These are phyloP conservation scores for Ganaspis brasiliensis DNA, from an alignment of 2,888 invertebrate species.

Conservation along the genomic window DNA sequence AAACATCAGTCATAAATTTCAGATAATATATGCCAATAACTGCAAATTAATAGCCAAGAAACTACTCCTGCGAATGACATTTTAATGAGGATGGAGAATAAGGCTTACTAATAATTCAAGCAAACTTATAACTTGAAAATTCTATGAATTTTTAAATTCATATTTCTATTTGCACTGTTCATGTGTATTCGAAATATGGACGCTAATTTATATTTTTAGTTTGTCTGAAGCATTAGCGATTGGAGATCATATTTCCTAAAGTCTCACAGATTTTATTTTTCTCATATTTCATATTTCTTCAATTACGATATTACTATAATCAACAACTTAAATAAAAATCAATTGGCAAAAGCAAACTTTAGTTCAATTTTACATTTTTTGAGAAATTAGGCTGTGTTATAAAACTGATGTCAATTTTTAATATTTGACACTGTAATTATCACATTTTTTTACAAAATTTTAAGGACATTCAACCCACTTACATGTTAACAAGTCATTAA, in stretches of 20 bases:
- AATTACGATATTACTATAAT: not conserved
- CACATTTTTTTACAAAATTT: too few species aligned
- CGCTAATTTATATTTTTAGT: slow-evolving; percentile 15
- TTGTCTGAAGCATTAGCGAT: slow-evolving; percentile 21
- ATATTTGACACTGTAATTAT: too few species aligned
- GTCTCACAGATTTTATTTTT: too few species aligned
- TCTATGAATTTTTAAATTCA: slow-evolving; percentile 26
- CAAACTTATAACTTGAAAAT: slow-evolving; percentile 2
- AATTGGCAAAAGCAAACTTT: not conserved
- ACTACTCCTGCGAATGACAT: not conserved
- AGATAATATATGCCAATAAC: slow-evolving; percentile 10
- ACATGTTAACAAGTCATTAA: too few species aligned
- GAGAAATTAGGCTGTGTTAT: too few species aligned
- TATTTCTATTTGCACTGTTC: slow-evolving; percentile 28
- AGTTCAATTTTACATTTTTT: too few species aligned
- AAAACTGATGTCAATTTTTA: too few species aligned
- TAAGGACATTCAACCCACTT: too few species aligned
- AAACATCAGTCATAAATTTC: slow-evolving; percentile 20
- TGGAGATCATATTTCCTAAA: not conserved
- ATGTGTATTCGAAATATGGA: not conserved
- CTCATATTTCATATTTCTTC: not conserved
- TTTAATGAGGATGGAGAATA: slow-evolving; percentile 27
- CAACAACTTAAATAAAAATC: not conserved
- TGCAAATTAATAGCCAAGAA: not conserved
- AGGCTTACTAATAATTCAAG: slow-evolving; percentile 23